Base-by-base conservation (phyloP, 2,888 invertebrate genomes). In the Brachynemurus nebulosus region DNA sequence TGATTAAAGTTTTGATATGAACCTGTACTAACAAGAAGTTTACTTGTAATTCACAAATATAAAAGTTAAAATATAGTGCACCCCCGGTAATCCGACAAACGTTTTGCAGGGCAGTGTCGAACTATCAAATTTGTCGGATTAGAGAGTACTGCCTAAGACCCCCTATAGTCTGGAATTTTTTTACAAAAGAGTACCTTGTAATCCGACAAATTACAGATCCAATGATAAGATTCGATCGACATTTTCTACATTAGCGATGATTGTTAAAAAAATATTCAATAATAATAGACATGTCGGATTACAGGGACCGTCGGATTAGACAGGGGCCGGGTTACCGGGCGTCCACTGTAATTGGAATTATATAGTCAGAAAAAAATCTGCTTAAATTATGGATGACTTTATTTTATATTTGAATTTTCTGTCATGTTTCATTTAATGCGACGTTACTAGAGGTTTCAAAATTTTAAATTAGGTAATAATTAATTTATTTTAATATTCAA, bases 251-350 rank as follows among this genome's bases (percentile, higher is more conserved):
- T 27, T 27, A 27, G 27, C 27, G 27, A 27, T n/a, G 27, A 27
- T 27, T 27, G 27, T 27, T n/a, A 27, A 27, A 27, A 27, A 27
- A 27, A 27, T 27, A 27, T 27, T 27, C 27, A 27, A 27, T 27
- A 27, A 27, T 5, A 27, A 27, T 27, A 27, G 27, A 27, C 27
- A 4, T 27, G 27, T 27, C 27, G 5, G 27, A 27, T 27, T 27
- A 27, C 27, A 27, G 3, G 27, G 27, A n/a, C 11, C 12, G 27
- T 5, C 5, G 5, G 27, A 27, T 27, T 27, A 2, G 27, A 2
- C 27, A 27, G 5, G 5, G 3, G 27, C 27, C 27, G 2, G 27
- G 12, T 27, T 4, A 27, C 27, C 27, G 27, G 27, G 27, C n/a
- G n/a, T n/a, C n/a, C n/a, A n/a, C n/a, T n/a, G n/a, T n/a, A n/a